Base-by-base conservation (phyloP, 2,797 vertebrate species). In the Gymnodraco acuticeps region DNA sequence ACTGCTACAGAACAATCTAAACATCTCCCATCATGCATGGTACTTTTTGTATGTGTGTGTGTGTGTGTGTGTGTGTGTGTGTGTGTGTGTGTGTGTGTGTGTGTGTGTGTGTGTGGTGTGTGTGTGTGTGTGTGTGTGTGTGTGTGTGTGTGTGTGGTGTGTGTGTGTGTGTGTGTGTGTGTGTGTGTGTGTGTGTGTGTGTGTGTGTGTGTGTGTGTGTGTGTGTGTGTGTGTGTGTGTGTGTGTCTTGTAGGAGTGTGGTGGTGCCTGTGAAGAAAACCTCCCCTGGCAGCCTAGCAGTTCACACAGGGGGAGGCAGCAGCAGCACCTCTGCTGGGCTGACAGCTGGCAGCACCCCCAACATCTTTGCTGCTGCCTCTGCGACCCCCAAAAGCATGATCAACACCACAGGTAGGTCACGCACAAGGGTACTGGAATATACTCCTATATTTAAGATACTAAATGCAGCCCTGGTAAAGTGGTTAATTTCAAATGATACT, bases 361-460 rank as follows among this genome's bases (percentile, higher is more conserved):
- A 97, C 93, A 96, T 98, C 94, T 97, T 98, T 88, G 96, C 96
- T 87, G 95, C 97, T 43, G 90, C 97, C 76, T 96, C 97, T 83
- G 92, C 95, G 78, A 96, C 96, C 82, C 96, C 97, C 87, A 99
- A 98, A 96, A 98, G 97, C 96, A 99, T 98, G 97, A 99, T 99
- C 94, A 99, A 99, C 96, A 99, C 98, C 88, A 97, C 88, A 2
- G 91, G 91, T 91, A 74, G 59, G 90, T 71, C 70, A 54, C 10
- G 61, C 43, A 48, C 62, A 79, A 46, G 47, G 52, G 65, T 6
- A 42, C 72, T 42, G n/a, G 23, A 51, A 15, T 19, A 12, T 1
- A 42, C 15, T 55, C 33, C 33, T 10, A 1, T 1, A 4, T 1
- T 53, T n/a, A 38, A 60, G 38, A 53, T 16, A 0, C 2, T n/a